Base-by-base conservation (phyloP, 2,113 vertebrate genomes). In the Promerops cafer region DNA sequence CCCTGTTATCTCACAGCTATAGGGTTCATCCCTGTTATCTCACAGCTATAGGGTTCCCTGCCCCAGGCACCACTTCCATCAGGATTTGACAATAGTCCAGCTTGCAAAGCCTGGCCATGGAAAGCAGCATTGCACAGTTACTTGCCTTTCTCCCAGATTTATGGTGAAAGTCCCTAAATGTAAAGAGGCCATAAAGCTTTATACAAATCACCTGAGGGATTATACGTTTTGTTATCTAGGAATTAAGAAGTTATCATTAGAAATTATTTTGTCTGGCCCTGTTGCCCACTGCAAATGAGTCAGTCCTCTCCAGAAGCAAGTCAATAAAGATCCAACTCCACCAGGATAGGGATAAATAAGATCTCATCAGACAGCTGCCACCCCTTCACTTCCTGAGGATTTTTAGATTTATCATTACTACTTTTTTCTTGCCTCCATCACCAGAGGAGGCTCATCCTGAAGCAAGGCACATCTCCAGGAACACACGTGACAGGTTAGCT, bases 1-100 rank as follows among this genome's bases (percentile, higher is more conserved):
- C 4, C 3, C 22, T 11, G 2, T 15, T 64, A 24, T 10, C 45
- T 19, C n/a, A 18, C 3, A 5, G 56, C 47, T 42, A 3, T 1
- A 15, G 42, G 13, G 23, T 20, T 81, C 31, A 35, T 1, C 4
- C 3, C 22, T 11, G 2, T 15, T 64, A 24, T 10, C 45, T 19
- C n/a, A 18, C 3, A 5, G 56, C 47, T 42, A 3, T 1, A 15
- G 42, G 13, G 23, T 20, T 81, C 31, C 45, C 54, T 47, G 21
- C 44, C 59, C 16, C 50, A 52, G 65, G 16, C 27, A 19, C 47
- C 37, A 31, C 16, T 35, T 64, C 57, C 40, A 20, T 20, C 66
- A 35, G 27, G 65, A 16, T 27, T 17, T 68, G 54, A 20, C 0
- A 10, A 22, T 7, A 37, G 54, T 14, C 18, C 44, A 33, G 50